A percentile compares a stretch with the other conserved stretches of the same genome.
Conservation (phyloP, 2,113 vertebrate genomes). For the Sula dactylatra region DNA sequence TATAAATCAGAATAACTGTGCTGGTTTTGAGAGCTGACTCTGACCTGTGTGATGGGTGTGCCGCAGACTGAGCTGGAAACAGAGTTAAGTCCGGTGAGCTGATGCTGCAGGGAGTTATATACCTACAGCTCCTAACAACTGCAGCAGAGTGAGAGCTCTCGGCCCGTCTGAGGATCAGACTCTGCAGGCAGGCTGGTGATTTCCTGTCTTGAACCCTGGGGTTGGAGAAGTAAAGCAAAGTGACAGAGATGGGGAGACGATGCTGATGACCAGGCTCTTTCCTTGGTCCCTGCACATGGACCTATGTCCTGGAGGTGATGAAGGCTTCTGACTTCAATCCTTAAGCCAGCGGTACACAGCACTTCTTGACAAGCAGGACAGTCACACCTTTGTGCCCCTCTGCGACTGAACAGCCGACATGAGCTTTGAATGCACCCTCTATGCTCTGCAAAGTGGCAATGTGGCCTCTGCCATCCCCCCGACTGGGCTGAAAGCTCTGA, state of each 20-base stretch:
- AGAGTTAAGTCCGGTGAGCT: not conserved
- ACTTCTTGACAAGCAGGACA: rapidly evolving
- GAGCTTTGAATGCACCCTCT: not conserved
- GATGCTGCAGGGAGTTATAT: not conserved
- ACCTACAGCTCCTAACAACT: rapidly evolving
- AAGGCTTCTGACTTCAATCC: not conserved
- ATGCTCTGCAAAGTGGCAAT: not conserved
- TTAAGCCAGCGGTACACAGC: rapidly evolving
- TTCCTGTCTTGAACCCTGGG: not conserved
- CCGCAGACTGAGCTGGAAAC: not conserved
- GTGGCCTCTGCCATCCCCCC: not conserved
- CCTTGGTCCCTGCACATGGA: not conserved
- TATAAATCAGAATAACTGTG: not conserved
- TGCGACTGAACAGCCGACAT: rapidly evolving
- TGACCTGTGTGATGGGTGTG: not conserved
- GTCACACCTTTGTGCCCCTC: not conserved
- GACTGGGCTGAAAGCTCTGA: slow-evolving; percentile 40
- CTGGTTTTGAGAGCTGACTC: not conserved
- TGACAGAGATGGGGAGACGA: not conserved
- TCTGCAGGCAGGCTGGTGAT: not conserved
- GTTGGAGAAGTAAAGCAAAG: not conserved
- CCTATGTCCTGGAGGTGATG: rapidly evolving
- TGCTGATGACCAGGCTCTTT: not conserved
- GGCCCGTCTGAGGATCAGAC: not conserved
- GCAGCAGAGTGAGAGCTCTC: not conserved